Conservation (phyloP, 2,113 vertebrate genomes). For the Anguilla rostrata region DNA sequence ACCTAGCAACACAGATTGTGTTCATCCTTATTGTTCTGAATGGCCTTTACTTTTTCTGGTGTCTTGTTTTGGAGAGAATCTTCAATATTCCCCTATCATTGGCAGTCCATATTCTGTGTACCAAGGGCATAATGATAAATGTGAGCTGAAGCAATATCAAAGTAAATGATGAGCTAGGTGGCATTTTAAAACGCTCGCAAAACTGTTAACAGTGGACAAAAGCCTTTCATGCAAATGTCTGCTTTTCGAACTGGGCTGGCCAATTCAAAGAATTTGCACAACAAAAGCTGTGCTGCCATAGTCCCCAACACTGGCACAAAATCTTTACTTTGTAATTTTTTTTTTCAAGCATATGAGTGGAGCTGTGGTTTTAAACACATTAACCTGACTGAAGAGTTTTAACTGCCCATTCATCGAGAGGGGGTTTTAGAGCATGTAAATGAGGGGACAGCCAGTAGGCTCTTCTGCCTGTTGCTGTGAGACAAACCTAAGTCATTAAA, state of each 20-base stretch:
- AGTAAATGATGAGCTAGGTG: background rate
- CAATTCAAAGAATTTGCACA: conserved; percentile 22
- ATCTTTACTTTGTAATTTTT: conserved; percentile 16
- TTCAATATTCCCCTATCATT: background rate
- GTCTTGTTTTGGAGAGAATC: conserved; percentile 30
- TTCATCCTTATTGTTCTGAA: conserved; percentile 32
- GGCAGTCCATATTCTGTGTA: background rate
- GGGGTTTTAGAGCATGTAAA: conserved; percentile 63
- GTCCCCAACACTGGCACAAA: background rate
- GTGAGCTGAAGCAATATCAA: background rate
- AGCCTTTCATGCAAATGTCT: conserved; percentile 14
- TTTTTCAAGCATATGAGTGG: background rate
- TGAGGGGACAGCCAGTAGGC: conserved; percentile 51
- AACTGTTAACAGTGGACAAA: conserved; percentile 11
- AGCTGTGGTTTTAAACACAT: conserved; percentile 13
- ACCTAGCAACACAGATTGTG: conserved; percentile 56
- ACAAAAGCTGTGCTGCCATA: conserved; percentile 25
- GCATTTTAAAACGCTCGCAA: background rate
- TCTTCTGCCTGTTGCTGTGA: conserved; percentile 62
- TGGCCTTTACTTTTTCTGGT: conserved; percentile 42
- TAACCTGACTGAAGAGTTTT: conserved; percentile 33
- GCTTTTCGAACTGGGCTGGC: conserved; percentile 3
- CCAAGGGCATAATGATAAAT: background rate
- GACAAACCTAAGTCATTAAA: conserved; percentile 62
- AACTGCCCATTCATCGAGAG: conserved; percentile 35